Percentiles rank a stretch among this genome's conserved stretches.
Evolutionary conservation across 2,797 vertebrate genomes (phyloP).

Genomic region (Smutsia gigantea): DNA sequence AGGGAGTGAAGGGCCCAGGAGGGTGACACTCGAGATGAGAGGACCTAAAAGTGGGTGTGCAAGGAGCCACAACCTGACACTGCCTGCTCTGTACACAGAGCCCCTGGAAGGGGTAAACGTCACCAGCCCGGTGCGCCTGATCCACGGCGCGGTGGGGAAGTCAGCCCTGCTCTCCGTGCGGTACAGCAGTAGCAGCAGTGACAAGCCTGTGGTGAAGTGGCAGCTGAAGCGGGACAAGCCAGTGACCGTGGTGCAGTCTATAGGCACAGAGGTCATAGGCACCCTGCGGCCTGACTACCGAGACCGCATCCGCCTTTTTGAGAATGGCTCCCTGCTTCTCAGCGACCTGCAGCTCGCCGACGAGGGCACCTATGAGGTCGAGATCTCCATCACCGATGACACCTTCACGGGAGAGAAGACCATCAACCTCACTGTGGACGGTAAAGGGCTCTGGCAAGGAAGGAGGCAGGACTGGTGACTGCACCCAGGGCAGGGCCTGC

Average conservation of each 20-base stretch:
- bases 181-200: slow-evolving; percentile 94
- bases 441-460: slow-evolving; percentile 82
- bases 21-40: neutral
- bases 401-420: slow-evolving; percentile 96
- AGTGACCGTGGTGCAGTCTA: slow-evolving; percentile 96
- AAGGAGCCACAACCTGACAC: neutral
- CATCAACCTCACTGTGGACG: slow-evolving; percentile 96
- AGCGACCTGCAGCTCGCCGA: slow-evolving; percentile 93
- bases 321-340: slow-evolving; percentile 96
- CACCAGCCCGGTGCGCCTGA: slow-evolving; percentile 91
- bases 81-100: slow-evolving; percentile 83
- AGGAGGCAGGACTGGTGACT: neutral
- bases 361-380: slow-evolving; percentile 95
- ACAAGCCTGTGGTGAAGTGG: slow-evolving; percentile 98
- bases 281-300: slow-evolving; percentile 95
- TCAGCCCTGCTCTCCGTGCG: slow-evolving; percentile 95
- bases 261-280: slow-evolving; percentile 95
- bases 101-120: slow-evolving; percentile 93
- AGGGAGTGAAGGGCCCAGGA: neutral
- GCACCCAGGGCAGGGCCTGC: neutral
- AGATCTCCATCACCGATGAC: slow-evolving; percentile 98
- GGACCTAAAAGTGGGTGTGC: neutral
- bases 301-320: slow-evolving; percentile 93
- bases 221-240: slow-evolving; percentile 95
- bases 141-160: slow-evolving; percentile 93